Evolutionary conservation across 1,140 invertebrate genomes (phyloP), one percentile per base, ranked within the genome.

Genomic region (Aphaenogaster ashmeadi): DNA sequence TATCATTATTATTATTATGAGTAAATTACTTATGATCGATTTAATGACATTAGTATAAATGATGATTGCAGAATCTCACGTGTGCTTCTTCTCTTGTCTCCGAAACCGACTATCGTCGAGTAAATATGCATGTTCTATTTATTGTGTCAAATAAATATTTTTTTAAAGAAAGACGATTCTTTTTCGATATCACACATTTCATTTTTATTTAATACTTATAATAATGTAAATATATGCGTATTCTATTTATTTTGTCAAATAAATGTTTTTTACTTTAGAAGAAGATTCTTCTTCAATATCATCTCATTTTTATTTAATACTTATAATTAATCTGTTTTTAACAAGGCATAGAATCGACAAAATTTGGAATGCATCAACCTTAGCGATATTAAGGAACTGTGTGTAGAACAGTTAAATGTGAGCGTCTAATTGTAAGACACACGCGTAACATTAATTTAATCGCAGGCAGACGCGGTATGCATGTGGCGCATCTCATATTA

Each of bases 161-260:
- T 86, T 44, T 1, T 21, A 2, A 27, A 27, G 0, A 4, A 47
- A 72, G 2, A 3, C 9, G 11, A 21, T n/a, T 13, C n/a, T 83
- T 77, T 1, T 47, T 27, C 2, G 27, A 78, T 58, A 11, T 38
- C 27, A 27, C 21, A 27, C 3, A 6, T 18, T 0, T 38, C 8
- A 33, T 18, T 69, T 44, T 80, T 38, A 36, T 36, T 67, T 11
- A 6, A 72, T 33, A 13, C 8, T 36, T 52, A 72, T 36, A 52
- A 72, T 52, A 27, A 27, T 87, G 92, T 94, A 94, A 62, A 93
- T 94, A 93, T 47, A 79, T 27, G 27, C 81, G 36, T 47, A 13
- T 74, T 38, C 86, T 94, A 94, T 94, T 94, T 93, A 93, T 94
- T 92, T 69, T 50, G 50, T 58, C 13, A 79, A 92, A 93, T 91